phyloP scores from a whole-genome alignment of 1,140 invertebrate genomes.

The Halesus radiatus region DNA sequence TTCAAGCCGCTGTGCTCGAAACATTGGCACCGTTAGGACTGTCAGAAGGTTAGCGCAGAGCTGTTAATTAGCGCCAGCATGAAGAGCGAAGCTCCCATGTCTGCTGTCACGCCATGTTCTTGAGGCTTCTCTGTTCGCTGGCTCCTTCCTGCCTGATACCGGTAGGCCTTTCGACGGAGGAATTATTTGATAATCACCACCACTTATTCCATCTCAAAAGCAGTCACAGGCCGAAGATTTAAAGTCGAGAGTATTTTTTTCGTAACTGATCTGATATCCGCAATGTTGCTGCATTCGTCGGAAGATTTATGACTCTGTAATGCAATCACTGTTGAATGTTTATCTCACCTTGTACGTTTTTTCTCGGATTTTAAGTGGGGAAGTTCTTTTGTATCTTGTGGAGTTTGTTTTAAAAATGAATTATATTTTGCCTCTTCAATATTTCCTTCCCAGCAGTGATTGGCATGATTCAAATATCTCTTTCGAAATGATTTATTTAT shows the following conservation, averaged over 20 bases:
- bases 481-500: too few species aligned
- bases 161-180: conserved; percentile 7
- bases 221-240: background rate
- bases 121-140: background rate
- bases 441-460: too few species aligned
- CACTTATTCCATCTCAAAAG: conserved; percentile 7
- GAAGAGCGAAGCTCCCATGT: background rate
- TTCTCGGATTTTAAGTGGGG: too few species aligned
- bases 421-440: too few species aligned
- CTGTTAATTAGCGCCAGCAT: conserved; percentile 9
- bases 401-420: too few species aligned
- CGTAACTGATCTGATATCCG: conserved; percentile 10
- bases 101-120: conserved; percentile 5
- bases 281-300: conserved; percentile 1
- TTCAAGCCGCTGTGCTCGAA: background rate
- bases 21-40: conserved; percentile 23
- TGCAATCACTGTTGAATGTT: conserved; percentile 2
- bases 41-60: background rate
- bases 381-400: too few species aligned
- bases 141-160: conserved; percentile 6
- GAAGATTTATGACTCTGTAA: background rate
- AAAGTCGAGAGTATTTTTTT: background rate
- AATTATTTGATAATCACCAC: conserved; percentile 4
- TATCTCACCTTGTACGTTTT: background rate
- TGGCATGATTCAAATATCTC: too few species aligned